A percentile compares a stretch with the other conserved stretches of the same genome.
phyloP scores from a whole-genome alignment of 2,113 vertebrate species.

The Cavia aperea region DNA sequence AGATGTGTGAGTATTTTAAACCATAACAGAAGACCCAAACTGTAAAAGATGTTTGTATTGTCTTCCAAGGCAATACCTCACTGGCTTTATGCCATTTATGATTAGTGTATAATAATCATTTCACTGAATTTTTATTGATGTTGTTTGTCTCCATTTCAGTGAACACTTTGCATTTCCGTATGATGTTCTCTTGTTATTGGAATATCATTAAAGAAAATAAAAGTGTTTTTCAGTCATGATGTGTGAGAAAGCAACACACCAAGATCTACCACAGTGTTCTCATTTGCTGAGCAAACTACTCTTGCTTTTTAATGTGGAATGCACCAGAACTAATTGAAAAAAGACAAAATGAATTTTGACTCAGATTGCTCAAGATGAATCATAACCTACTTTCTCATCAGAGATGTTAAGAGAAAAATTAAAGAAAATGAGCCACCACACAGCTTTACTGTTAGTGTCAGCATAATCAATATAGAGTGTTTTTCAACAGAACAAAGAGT shows the following conservation, averaged over 20 bases:
- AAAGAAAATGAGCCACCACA: conserved; percentile 61
- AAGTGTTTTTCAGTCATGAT: conserved; percentile 63
- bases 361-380: conserved; percentile 78
- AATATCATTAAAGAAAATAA: conserved; percentile 60
- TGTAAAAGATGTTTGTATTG: not conserved
- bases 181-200: conserved; percentile 65
- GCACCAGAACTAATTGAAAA: conserved; percentile 71
- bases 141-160: conserved; percentile 60
- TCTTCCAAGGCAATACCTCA: not conserved
- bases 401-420: conserved; percentile 60
- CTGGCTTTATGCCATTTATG: conserved; percentile 42
- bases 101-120: conserved; percentile 37
- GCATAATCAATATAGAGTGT: conserved; percentile 71
- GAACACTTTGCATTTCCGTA: conserved; percentile 55
- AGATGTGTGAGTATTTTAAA: conserved; percentile 10
- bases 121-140: conserved; percentile 47
- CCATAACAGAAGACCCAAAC: not conserved
- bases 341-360: conserved; percentile 75
- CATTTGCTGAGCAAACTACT: conserved; percentile 74
- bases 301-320: conserved; percentile 73
- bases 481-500: conserved; percentile 62
- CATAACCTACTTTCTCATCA: conserved; percentile 79
- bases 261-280: conserved; percentile 64
- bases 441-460: conserved; percentile 70
- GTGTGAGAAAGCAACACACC: conserved; percentile 71